These are phyloP conservation scores for Dicyrtomina minuta DNA, from an alignment of 2,888 invertebrate genomes.

Conservation along the genomic window DNA sequence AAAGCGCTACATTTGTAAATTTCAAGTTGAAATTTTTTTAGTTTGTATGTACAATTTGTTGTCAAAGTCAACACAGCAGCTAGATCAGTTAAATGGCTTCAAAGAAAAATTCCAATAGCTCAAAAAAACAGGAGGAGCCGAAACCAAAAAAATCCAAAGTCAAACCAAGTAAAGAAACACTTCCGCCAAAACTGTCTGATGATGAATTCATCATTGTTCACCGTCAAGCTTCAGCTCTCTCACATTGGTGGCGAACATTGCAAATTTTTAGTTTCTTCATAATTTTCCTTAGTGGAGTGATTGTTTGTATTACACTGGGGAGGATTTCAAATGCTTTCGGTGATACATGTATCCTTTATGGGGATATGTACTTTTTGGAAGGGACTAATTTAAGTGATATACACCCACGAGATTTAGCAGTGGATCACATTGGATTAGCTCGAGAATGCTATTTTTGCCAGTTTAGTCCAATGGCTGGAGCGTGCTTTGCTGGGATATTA, in stretches of 20 bases:
- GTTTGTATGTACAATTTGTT: no score
- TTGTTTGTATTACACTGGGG: constrained; percentile 4
- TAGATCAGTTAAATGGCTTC: no score
- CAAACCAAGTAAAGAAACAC: no score
- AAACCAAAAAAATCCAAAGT: no score
- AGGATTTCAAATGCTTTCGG: constrained; percentile 12
- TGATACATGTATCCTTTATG: constrained; percentile 3
- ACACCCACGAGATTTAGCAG: not conserved
- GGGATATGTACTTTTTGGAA: not conserved
- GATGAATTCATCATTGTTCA: constrained; percentile 4
- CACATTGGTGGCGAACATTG: constrained; percentile 14
- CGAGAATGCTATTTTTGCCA: not conserved
- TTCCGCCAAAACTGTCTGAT: no score
- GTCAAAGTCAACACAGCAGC: no score
- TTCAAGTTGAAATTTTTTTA: no score
- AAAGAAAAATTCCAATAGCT: no score
- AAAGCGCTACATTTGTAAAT: no score
- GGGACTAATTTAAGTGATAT: not conserved
- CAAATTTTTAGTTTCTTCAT: constrained; percentile 23
- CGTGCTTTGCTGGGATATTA: not conserved
- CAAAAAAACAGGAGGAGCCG: no score
- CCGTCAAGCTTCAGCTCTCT: not conserved
- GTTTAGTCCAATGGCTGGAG: constrained; percentile 17
- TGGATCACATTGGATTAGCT: not conserved
- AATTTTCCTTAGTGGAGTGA: not conserved